Percentiles rank a stretch among this genome's conserved stretches.
phyloP scores from a whole-genome alignment of 2,113 vertebrate genomes.

The Antechinus flavipes region DNA sequence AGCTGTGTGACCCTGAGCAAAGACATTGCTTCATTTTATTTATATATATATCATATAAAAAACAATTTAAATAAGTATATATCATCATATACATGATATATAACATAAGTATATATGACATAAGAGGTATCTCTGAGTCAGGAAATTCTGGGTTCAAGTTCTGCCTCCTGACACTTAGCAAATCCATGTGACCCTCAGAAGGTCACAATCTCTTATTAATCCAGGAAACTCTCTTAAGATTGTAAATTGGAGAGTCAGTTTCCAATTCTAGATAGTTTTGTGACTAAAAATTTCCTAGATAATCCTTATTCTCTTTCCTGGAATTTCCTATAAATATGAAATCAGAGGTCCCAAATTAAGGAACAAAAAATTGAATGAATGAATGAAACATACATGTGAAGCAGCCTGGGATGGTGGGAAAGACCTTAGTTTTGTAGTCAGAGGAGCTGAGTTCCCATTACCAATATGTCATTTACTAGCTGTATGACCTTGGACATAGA shows the following conservation, averaged over 20 bases:
- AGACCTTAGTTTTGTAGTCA: neutral
- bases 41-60: neutral
- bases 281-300: neutral
- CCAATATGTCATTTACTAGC: neutral
- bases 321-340: neutral
- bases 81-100: neutral
- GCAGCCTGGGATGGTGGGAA: neutral
- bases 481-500: neutral
- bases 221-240: neutral
- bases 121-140: neutral
- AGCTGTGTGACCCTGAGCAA: neutral
- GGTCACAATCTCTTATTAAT: neutral
- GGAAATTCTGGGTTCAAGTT: neutral
- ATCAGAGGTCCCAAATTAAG: neutral
- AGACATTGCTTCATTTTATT: neutral
- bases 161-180: neutral
- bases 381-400: neutral
- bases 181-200: neutral
- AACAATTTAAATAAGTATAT: neutral
- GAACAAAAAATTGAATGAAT: neutral
- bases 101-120: neutral
- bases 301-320: neutral
- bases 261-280: neutral
- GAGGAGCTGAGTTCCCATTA: neutral
- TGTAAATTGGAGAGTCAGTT: neutral